Percentiles rank a stretch among this genome's conserved stretches.
These are phyloP conservation scores for Lordiphosa fenestrarum DNA, from an alignment of 2,888 invertebrate species.

Conservation along the genomic window DNA sequence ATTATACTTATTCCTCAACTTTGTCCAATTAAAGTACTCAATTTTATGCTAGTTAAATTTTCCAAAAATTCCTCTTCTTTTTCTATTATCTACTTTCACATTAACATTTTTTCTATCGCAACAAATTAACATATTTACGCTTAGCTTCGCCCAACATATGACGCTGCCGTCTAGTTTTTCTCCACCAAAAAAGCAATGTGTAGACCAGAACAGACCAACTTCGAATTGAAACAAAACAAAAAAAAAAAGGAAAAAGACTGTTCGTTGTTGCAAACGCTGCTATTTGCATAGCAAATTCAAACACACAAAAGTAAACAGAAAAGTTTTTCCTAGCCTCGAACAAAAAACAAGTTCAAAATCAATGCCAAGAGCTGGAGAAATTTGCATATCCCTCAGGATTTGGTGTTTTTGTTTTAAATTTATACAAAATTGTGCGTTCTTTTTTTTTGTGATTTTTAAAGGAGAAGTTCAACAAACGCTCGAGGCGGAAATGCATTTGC, in stretches of 20 bases:
- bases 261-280: constrained; percentile 43
- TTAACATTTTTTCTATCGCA: constrained; percentile 42
- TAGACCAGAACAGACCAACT: constrained; percentile 27
- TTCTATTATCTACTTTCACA: not conserved
- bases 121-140: constrained; percentile 52
- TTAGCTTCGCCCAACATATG: constrained; percentile 40
- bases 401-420: constrained; percentile 42
- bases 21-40: too few species aligned
- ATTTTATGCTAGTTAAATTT: too few species aligned
- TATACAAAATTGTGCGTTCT: constrained; percentile 36
- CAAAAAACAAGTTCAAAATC: constrained; percentile 58
- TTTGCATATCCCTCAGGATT: constrained; percentile 62
- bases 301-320: constrained; percentile 66
- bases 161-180: constrained; percentile 9
- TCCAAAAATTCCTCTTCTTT: too few species aligned
- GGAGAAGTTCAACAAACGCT: constrained; percentile 58
- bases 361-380: constrained; percentile 69
- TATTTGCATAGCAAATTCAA: constrained; percentile 69
- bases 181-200: constrained; percentile 3
- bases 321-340: constrained; percentile 52
- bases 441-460: constrained; percentile 42
- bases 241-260: constrained; percentile 22
- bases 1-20: too few species aligned
- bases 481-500: constrained; percentile 65
- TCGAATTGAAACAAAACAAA: constrained; percentile 4